phyloP scores from a whole-genome alignment of 2,888 invertebrate genomes.

The Brachylomia viminalis region DNA sequence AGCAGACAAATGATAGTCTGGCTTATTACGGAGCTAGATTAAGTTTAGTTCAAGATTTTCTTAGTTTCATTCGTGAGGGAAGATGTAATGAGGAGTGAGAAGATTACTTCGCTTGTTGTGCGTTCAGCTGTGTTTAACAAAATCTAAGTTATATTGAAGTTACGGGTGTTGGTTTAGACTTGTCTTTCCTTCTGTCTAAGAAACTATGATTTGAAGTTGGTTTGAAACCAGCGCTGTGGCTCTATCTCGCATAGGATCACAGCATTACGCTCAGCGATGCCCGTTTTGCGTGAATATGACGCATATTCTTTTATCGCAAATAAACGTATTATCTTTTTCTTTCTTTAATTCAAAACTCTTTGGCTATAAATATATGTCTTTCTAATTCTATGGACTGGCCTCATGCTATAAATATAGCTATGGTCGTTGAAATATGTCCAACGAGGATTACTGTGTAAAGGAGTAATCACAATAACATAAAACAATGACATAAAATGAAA shows the following conservation, averaged over 20 bases:
- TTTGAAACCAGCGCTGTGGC: background rate
- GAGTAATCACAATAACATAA: constrained; percentile 15
- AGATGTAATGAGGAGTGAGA: constrained; percentile 15
- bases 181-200: background rate
- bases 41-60: constrained; percentile 48
- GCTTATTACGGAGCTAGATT: constrained; percentile 52
- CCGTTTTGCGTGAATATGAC: background rate
- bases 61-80: constrained; percentile 26
- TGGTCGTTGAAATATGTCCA: background rate
- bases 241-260: too few relatives aligned
- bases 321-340: background rate
- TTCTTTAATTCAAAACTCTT: background rate
- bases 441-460: background rate
- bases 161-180: background rate
- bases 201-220: background rate
- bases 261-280: too few relatives aligned
- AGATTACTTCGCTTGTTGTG: constrained; percentile 19
- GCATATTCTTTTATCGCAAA: background rate
- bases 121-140: background rate
- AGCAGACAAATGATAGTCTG: constrained; percentile 52
- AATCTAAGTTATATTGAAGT: background rate
- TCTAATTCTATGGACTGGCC: background rate
- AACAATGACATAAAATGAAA: constrained; percentile 4
- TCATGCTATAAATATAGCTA: background rate
- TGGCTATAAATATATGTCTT: background rate